Evolutionary conservation across 2,888 invertebrate species (phyloP).

Genomic region (Apodemia zela): DNA sequence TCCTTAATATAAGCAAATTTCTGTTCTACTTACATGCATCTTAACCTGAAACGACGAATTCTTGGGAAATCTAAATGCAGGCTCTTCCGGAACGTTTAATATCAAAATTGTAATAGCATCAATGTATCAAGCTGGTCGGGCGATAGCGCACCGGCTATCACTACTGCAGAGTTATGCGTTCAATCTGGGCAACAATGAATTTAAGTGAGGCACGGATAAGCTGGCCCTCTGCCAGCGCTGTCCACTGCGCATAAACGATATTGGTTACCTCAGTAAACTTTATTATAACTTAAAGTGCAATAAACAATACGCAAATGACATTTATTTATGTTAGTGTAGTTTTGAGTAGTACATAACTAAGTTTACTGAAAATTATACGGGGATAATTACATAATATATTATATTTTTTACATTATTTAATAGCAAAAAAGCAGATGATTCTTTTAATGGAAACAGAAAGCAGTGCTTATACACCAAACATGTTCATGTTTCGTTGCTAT

Average conservation of each 20-base stretch:
- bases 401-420: too few species aligned
- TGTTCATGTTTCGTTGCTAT: too few species aligned
- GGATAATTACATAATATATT: too few species aligned
- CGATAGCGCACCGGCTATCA: conserved; percentile 11
- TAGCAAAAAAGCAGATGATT: too few species aligned
- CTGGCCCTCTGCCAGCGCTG: conserved; percentile 12
- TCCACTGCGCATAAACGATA: conserved; percentile 11
- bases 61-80: not conserved
- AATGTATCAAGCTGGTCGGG: conserved; percentile 4
- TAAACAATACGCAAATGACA: not conserved
- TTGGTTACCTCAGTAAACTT: conserved; percentile 5
- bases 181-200: conserved; percentile 9
- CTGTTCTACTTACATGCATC: not conserved
- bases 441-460: too few species aligned
- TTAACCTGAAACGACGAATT: not conserved
- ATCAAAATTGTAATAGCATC: conserved; percentile 6
- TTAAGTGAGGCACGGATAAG: conserved; percentile 6
- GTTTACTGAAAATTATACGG: too few species aligned
- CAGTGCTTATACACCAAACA: too few species aligned
- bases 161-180: conserved; percentile 8
- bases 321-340: too few species aligned
- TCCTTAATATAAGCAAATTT: too few species aligned
- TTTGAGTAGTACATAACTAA: too few species aligned
- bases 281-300: not conserved
- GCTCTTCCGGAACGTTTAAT: conserved; percentile 6